Percentiles rank a stretch among this genome's conserved stretches.
Evolutionary conservation across 2,113 vertebrate genomes (phyloP).

Genomic region (Rattus rattus): DNA sequence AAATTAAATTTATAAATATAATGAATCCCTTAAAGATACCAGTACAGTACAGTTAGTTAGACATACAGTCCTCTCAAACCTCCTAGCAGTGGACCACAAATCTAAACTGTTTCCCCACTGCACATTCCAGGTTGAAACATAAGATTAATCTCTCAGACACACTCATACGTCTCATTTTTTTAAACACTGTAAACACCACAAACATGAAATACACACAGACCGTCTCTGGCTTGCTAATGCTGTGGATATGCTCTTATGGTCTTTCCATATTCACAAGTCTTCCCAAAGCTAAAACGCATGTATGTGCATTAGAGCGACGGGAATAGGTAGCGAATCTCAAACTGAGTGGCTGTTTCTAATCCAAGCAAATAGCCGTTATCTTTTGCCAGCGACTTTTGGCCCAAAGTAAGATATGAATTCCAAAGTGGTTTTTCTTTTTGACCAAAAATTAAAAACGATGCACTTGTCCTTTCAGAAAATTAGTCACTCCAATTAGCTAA

Average conservation of each 20-base stretch:
- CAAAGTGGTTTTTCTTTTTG: slow-evolving; percentile 58
- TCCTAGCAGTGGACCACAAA: slow-evolving; percentile 62
- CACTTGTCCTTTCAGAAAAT: slow-evolving; percentile 48
- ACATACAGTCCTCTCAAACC: slow-evolving; percentile 60
- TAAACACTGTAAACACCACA: background rate
- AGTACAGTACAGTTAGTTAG: background rate
- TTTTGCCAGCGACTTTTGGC: slow-evolving; percentile 66
- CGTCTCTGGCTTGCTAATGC: background rate
- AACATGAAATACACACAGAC: slow-evolving; percentile 5
- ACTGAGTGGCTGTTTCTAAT: background rate
- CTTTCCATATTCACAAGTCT: slow-evolving; percentile 50
- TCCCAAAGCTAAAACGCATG: background rate
- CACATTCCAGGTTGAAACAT: slow-evolving; percentile 55
- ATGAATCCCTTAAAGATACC: slow-evolving; percentile 57
- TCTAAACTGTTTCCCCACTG: slow-evolving; percentile 35
- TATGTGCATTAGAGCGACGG: background rate
- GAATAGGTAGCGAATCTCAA: background rate
- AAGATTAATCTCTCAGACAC: slow-evolving; percentile 36
- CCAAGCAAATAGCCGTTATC: slow-evolving; percentile 40
- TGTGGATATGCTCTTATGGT: background rate
- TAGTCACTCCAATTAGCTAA: background rate
- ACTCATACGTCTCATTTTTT: slow-evolving; percentile 31
- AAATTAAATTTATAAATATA: slow-evolving; percentile 72
- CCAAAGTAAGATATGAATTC: slow-evolving; percentile 53
- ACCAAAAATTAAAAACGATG: slow-evolving; percentile 48